Evolutionary conservation across 2,797 vertebrate genomes (phyloP).

Genomic region (Psittacula echo): DNA sequence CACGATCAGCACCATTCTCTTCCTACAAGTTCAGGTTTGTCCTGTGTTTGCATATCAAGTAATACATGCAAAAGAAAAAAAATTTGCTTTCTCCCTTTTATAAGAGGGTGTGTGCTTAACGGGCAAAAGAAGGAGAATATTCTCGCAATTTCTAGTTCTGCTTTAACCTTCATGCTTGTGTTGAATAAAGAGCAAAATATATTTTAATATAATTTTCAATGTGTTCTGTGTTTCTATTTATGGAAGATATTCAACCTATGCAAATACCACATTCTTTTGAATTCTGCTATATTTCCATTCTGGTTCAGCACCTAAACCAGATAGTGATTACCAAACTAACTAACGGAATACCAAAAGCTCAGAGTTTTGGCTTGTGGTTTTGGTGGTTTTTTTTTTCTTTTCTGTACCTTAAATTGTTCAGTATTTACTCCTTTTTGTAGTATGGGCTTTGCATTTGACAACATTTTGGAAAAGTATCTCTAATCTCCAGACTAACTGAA

Average conservation of each 20-base stretch:
- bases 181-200: conserved; percentile 12
- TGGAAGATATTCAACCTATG: conserved; percentile 15
- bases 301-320: conserved; percentile 34
- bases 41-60: not conserved
- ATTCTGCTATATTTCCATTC: conserved; percentile 1
- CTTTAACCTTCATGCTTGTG: not conserved
- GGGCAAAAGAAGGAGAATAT: conserved; percentile 22
- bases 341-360: conserved; percentile 16
- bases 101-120: not conserved
- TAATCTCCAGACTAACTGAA: not conserved
- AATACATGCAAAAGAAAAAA: not conserved
- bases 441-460: not conserved
- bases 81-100: not conserved
- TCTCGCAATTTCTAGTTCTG: not conserved
- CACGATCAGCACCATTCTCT: not conserved
- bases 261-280: conserved; percentile 31
- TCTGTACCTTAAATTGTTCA: not conserved
- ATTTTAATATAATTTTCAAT: conserved; percentile 3
- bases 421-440: not conserved
- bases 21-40: not conserved
- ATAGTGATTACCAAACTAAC: not conserved
- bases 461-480: not conserved
- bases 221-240: conserved; percentile 40
- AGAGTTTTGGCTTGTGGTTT: not conserved
- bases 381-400: not conserved